phyloP scores from a whole-genome alignment of 2,113 vertebrate species.

The Laterallus jamaicensis region DNA sequence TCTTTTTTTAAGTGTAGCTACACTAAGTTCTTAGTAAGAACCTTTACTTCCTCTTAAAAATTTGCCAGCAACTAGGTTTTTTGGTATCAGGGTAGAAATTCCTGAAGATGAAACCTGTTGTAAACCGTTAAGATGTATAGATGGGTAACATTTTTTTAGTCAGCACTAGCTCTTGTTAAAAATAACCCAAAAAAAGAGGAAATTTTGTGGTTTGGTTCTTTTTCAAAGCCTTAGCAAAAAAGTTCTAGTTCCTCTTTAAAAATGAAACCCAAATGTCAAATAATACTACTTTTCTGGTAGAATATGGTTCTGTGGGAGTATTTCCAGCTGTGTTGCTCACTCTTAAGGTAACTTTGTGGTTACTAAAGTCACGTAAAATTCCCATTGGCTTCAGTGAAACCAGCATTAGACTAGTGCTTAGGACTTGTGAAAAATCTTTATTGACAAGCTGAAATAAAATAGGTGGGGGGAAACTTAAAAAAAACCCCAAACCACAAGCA shows the following conservation, averaged over 20 bases:
- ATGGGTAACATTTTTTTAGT: not conserved
- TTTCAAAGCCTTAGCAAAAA: not conserved
- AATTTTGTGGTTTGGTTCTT: not conserved
- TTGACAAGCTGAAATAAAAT: not conserved
- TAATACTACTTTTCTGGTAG: not conserved
- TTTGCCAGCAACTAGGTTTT: not conserved
- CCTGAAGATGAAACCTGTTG: not conserved
- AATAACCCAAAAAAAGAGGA: not conserved
- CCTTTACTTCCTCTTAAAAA: not conserved
- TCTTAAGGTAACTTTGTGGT: not conserved
- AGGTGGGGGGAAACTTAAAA: not conserved
- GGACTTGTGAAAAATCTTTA: not conserved
- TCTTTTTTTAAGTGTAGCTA: not conserved
- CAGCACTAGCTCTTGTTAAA: not conserved
- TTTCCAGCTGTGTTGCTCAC: not conserved
- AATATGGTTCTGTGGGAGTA: not conserved
- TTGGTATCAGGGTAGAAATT: not conserved
- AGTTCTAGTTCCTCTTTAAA: not conserved
- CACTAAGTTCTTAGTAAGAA: not conserved
- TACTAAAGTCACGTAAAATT: slow-evolving; percentile 1
- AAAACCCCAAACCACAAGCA: not conserved
- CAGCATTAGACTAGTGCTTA: not conserved
- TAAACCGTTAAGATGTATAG: not conserved
- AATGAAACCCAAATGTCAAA: not conserved
- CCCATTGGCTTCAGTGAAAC: not conserved